Conservation (phyloP, 2,113 vertebrate species). For the Beaufortia kweichowensis region DNA sequence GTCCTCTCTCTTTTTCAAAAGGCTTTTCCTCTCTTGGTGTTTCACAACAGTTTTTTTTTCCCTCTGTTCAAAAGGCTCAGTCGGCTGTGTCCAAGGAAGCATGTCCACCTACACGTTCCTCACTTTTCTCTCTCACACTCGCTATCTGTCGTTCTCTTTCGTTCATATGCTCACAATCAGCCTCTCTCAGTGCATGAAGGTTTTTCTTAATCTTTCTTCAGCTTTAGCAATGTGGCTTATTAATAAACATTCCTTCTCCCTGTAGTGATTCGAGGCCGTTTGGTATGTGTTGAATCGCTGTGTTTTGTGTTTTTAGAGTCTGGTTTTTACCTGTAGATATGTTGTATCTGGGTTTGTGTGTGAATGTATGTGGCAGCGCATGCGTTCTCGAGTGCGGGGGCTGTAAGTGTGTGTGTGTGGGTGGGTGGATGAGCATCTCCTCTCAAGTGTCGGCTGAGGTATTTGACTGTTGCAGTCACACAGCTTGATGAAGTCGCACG, state of each 20-base stretch:
- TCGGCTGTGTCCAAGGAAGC: conserved; percentile 72
- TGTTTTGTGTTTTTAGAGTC: not conserved
- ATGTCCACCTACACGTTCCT: conserved; percentile 69
- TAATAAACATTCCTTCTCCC: not conserved
- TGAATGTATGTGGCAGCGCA: conserved; percentile 51
- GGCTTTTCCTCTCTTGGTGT: conserved; percentile 57
- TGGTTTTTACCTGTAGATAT: conserved; percentile 12
- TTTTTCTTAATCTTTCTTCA: conserved; percentile 38
- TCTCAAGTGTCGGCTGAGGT: conserved; percentile 59
- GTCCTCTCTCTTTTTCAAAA: conserved; percentile 27
- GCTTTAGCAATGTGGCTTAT: conserved; percentile 17
- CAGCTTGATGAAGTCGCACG: not conserved
- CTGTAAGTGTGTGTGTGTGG: conserved; percentile 55
- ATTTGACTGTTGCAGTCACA: conserved; percentile 56
- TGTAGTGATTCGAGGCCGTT: not conserved
- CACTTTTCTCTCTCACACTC: conserved; percentile 58
- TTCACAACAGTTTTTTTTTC: conserved; percentile 58
- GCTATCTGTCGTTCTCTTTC: conserved; percentile 46
- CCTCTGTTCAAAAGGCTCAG: conserved; percentile 63
- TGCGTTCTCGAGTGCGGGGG: conserved; percentile 51
- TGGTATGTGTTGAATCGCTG: not conserved
- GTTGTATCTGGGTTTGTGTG: conserved; percentile 28
- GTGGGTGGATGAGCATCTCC: conserved; percentile 58
- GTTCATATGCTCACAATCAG: conserved; percentile 52
- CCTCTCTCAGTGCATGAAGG: conserved; percentile 39